Base-by-base conservation (phyloP, 2,888 invertebrate genomes). In the Leptura quadrifasciata region DNA sequence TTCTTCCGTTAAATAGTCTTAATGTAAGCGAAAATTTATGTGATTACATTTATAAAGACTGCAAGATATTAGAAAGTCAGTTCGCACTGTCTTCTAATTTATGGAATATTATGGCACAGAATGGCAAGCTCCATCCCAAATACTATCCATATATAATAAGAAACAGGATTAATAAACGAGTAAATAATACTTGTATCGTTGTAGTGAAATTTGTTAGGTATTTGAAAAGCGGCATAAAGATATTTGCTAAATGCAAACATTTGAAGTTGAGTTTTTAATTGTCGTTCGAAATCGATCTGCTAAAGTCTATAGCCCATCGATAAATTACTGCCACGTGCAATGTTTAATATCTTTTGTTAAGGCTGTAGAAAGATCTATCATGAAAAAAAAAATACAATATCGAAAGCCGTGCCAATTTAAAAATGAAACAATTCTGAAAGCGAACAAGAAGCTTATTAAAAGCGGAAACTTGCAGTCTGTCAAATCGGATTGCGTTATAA, bases 401-500 rank as follows among this genome's bases (percentile, higher is more conserved):
- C 5, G 47, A 55, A 76, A 70, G 18, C 65, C 73, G 2, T 73
- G 18, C 9, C 24, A 76, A 17, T 73, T 58, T 35, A 76, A 76
- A 35, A 73, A 72, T 27, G 57, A 64, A 57, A 63, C 17, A 1
- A 52, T 70, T 5, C 35, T 55, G 0, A 9, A 15, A 35, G 35
- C 58, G 10, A 65, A 74, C 17, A 35, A 35, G 18, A 39, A 27
- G 35, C 18, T 63, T 27, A 39, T 74, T 2, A 57, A 17, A 47
- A 17, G 61, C 8, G 64, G 60, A 15, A 77, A 76, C 63, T 64
- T 78, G 20, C 71, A 74, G 57, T 12, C 47, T 5, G 75, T 80
- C 0, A 78, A 75, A 58, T 81, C 78, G 20, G 79, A 78, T 72
- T 17, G 55, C 39, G 63, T 60, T 39, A 17, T 78, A 9, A 60